Evolutionary conservation across 2,797 vertebrate genomes (phyloP).

Genomic region (Neosilurus mollespiculum): DNA sequence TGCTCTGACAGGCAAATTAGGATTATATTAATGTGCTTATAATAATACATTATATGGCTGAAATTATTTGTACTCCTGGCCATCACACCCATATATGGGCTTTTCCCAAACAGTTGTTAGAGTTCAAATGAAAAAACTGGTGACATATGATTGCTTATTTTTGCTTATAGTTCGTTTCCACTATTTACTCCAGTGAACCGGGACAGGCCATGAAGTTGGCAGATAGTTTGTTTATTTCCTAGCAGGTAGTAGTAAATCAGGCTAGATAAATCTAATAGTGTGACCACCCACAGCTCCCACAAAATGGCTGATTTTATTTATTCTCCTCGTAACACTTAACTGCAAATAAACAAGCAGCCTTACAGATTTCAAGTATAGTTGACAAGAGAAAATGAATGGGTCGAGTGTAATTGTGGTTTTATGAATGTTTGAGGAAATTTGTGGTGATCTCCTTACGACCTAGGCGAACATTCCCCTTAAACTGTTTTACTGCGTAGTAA

Average conservation of each 20-base stretch:
- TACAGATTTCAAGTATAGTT: neutral
- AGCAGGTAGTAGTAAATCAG: conserved; percentile 17
- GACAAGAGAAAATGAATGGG: neutral
- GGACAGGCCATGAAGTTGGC: neutral
- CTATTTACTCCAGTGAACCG: neutral
- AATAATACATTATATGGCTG: no score
- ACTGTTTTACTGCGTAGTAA: neutral
- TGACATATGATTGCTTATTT: neutral
- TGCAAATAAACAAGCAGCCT: neutral
- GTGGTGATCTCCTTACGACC: neutral
- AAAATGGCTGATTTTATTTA: neutral
- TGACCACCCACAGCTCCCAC: neutral
- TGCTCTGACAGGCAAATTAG: no score
- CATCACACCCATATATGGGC: no score
- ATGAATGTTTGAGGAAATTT: neutral
- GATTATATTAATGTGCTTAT: no score
- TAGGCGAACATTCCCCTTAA: neutral
- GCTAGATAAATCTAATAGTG: neutral
- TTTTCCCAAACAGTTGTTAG: no score
- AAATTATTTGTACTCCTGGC: no score
- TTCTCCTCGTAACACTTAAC: neutral
- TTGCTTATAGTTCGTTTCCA: neutral
- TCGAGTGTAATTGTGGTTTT: neutral
- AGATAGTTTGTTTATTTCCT: conserved; percentile 9
- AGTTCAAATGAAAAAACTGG: no score